phyloP scores from a whole-genome alignment of 2,888 invertebrate genomes.

The Hoplodrina ambigua region DNA sequence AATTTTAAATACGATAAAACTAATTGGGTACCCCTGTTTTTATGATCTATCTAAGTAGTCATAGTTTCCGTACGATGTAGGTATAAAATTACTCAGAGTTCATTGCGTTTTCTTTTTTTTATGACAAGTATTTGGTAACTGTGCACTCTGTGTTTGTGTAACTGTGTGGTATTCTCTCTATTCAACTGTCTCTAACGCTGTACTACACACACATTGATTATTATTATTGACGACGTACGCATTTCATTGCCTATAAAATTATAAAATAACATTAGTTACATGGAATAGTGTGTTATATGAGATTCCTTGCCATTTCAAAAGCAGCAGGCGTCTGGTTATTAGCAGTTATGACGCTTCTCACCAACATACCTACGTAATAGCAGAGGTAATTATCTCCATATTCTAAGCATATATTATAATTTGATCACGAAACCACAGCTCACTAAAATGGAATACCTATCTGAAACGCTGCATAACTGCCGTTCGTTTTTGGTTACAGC shows the following conservation, averaged over 20 bases:
- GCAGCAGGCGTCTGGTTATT: constrained; percentile 40
- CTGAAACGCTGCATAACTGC: not conserved
- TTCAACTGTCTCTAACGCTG: not conserved
- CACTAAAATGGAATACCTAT: constrained; percentile 8
- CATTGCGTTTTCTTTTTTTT: no score
- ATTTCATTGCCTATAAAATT: not conserved
- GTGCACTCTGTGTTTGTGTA: no score
- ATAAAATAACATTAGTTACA: constrained; percentile 9
- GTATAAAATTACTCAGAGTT: no score
- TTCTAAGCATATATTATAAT: not conserved
- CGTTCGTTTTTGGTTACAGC: constrained; percentile 13
- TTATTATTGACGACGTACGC: not conserved
- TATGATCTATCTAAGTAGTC: no score
- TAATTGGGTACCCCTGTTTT: no score
- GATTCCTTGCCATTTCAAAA: constrained; percentile 34
- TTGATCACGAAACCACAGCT: constrained; percentile 2
- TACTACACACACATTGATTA: not conserved
- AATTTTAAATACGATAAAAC: no score
- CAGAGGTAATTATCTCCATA: no score
- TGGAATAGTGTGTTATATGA: not conserved
- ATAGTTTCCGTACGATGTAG: no score
- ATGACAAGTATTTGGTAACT: not conserved
- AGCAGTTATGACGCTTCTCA: not conserved
- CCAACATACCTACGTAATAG: no score
- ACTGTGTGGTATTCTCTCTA: no score